A percentile compares a stretch with the other conserved stretches of the same genome.
phyloP scores from a whole-genome alignment of 2,888 invertebrate genomes.

The Cremastinae sp. region DNA sequence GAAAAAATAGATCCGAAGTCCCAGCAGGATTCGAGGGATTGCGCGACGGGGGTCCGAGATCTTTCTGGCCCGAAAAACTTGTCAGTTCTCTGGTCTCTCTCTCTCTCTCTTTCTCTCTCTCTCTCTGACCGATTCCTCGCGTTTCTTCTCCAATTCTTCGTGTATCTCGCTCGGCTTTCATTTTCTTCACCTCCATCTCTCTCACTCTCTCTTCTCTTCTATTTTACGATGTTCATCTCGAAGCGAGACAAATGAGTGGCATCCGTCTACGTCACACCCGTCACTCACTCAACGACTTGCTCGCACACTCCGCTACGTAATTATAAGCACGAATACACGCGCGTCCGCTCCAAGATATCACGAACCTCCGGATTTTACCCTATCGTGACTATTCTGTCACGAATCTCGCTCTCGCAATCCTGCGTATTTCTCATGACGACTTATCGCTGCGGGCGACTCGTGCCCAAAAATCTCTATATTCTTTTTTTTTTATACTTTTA shows the following conservation, averaged over 20 bases:
- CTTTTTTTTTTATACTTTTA: too few relatives aligned
- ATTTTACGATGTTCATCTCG: slow-evolving; percentile 73
- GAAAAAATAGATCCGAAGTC: slow-evolving; percentile 73
- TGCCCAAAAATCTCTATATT: slow-evolving; percentile 12
- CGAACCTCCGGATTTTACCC: too few relatives aligned
- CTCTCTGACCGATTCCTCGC: slow-evolving; percentile 34
- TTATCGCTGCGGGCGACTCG: slow-evolving; percentile 61
- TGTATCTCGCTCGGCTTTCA: slow-evolving; percentile 49
- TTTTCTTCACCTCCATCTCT: slow-evolving; percentile 59
- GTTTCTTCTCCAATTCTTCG: slow-evolving; percentile 38
- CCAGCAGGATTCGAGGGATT: slow-evolving; percentile 71
- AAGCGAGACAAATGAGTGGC: slow-evolving; percentile 80
- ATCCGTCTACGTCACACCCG: slow-evolving; percentile 80
- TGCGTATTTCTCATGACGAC: slow-evolving; percentile 25
- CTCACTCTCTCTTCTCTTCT: slow-evolving; percentile 16
- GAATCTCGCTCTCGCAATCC: slow-evolving; percentile 5
- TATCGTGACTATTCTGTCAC: slow-evolving; percentile 33
- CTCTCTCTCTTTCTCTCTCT: slow-evolving; percentile 54
- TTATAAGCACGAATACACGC: too few relatives aligned
- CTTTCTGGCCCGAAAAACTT: slow-evolving; percentile 74
- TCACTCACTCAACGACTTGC: slow-evolving; percentile 76
- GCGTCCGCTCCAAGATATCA: too few relatives aligned
- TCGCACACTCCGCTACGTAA: too few relatives aligned
- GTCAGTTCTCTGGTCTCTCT: slow-evolving; percentile 67
- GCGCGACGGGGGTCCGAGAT: slow-evolving; percentile 73